Evolutionary conservation across 2,888 invertebrate species (phyloP), one percentile per base, ranked within the genome.

Genomic region (Amphimallon solstitiale): DNA sequence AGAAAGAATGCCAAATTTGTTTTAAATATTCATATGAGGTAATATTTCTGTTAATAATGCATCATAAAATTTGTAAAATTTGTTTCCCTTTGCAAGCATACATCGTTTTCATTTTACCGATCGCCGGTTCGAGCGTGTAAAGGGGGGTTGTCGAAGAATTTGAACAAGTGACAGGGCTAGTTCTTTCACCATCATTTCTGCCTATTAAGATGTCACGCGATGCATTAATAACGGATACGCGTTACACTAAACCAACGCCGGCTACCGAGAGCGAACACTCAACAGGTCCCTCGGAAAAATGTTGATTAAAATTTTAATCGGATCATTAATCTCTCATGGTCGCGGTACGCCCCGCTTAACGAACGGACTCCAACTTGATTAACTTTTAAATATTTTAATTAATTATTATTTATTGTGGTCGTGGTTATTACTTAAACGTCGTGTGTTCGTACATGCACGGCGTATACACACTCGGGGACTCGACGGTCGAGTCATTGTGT

Each of bases 301-400:
- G 71, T 72, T 75, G 76, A 77, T 77, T 77, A 76, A 77, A 76
- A 74, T 75, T 76, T 75, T 76, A 76, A 77, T 76, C 76, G 75
- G 73, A 73, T 72, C 76, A 76, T 76, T 77, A 76, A 77, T 77
- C 76, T 75, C 66, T 51, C 67, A 67, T 68, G 71, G 54, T 60
- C 63, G 63, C 63, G 74, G 68, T 70, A 70, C 74, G 74, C 74
- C 74, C 73, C 68, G 67, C 71, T 71, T 74, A 73, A 73, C 72
- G 71, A 71, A 69, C 71, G 66, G 64, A 70, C 70, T 72, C 70
- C 63, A 65, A 65, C 70, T 72, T 70, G 74, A 75, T 75, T 75
- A 75, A 74, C 72, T 74, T 73, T 72, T 71, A 73, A 74, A 74
- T 73, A 71, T 74, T 74, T 73, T 74, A 73, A 75, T 74, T 74